Evolutionary conservation across 2,113 vertebrate species (phyloP).

Genomic region (Pseudopodoces humilis): DNA sequence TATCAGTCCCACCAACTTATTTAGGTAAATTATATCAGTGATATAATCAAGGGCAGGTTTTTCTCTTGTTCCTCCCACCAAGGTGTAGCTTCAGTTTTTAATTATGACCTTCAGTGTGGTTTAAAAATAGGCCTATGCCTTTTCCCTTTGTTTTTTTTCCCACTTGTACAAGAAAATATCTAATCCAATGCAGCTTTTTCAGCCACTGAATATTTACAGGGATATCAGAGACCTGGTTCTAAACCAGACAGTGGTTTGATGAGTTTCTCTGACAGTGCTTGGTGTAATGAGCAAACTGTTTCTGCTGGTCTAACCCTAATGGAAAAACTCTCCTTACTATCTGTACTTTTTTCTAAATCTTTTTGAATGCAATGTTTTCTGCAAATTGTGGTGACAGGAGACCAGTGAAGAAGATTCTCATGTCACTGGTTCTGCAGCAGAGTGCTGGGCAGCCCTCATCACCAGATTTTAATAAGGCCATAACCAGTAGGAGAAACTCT

Average conservation of each 20-base stretch:
- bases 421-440: not conserved
- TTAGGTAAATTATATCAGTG: not conserved
- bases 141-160: not conserved
- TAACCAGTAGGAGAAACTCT: not conserved
- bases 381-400: not conserved
- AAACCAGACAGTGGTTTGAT: not conserved
- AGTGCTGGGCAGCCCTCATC: accelerated
- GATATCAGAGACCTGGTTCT: not conserved
- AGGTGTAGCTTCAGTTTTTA: not conserved
- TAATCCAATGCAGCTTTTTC: not conserved
- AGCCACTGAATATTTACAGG: not conserved
- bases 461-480: not conserved
- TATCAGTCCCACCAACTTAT: not conserved
- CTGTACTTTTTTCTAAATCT: not conserved
- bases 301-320: not conserved
- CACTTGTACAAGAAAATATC: not conserved
- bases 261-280: not conserved
- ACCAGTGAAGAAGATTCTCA: not conserved
- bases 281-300: not conserved
- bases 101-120: not conserved
- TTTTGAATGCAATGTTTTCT: not conserved
- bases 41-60: not conserved
- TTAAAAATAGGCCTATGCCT: not conserved
- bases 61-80: not conserved
- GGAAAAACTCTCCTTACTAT: not conserved